Base-by-base conservation (phyloP, 2,888 invertebrate genomes). In the Luffia ferchaultella region DNA sequence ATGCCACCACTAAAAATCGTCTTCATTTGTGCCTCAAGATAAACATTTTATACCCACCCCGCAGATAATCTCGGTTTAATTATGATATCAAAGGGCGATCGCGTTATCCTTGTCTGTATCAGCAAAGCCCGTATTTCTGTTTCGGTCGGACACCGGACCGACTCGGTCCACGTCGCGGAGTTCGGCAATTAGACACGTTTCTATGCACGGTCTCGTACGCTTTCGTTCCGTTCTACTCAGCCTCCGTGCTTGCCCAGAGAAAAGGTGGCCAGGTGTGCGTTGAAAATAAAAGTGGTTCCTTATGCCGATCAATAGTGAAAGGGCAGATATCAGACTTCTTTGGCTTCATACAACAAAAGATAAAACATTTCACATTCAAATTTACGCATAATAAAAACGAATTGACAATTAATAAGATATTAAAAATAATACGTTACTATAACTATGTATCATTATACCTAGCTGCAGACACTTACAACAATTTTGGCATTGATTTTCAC, bases 171-270 rank as follows among this genome's bases (percentile, higher is more conserved):
- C 73, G 74, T 73, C 73, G 64, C 64, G 62, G 61, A 62, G 65
- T 67, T 65, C 63, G 70, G 61, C 72, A 68, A 82, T 83, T 83
- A 82, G 76, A 76, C 83, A 83, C 80, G 83, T 78, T 77, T 68
- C 73, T 83, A 83, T 83, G 83, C 83, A 65, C 61, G 62, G 74
- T 62, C 76, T 76, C 82, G 83, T 77, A 76, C 71, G 72, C 74
- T 74, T 69, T 63, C 68, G 65, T 65, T 62, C 61, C 59, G 62
- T 58, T 58, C 54, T 50, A 54, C 56, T 56, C 52, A 18, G 60
- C 57, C 55, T 56, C 62, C 61, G 64, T 65, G 58, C 5, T 12
- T 30, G 30, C 5, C 30, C 12, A 12, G 30, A 30, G 30, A 30
- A 12, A 12, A 12, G 30, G 12, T 30, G 30, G 30, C 30, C 30